These are phyloP conservation scores for Euplexia lucipara DNA, from an alignment of 2,888 invertebrate species.

Conservation along the genomic window DNA sequence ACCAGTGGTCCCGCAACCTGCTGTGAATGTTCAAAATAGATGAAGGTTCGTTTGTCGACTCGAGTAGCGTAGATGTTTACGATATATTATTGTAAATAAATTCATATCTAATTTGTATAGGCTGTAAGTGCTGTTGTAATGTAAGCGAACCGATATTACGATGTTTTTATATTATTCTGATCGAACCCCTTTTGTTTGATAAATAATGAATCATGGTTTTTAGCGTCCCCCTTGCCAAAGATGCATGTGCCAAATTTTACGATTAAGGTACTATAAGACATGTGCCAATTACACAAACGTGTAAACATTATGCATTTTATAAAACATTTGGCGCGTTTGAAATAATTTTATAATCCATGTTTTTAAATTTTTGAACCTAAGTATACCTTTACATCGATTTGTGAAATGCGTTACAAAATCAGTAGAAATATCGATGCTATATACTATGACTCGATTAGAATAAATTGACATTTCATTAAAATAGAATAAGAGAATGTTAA, in stretches of 20 bases:
- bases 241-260: constrained; percentile 65
- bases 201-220: constrained; percentile 46
- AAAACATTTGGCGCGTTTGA: constrained; percentile 21
- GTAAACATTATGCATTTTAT: constrained; percentile 15
- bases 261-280: constrained; percentile 41
- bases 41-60: constrained; percentile 55
- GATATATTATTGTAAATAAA: constrained; percentile 69
- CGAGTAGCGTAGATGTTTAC: constrained; percentile 62
- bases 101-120: constrained; percentile 67
- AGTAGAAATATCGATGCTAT: constrained; percentile 65
- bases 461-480: constrained; percentile 63
- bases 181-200: constrained; percentile 42
- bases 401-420: constrained; percentile 48
- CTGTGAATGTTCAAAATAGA: constrained; percentile 63
- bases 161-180: constrained; percentile 43
- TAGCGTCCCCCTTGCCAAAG: constrained; percentile 56
- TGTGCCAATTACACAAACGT: no score
- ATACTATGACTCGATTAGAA: constrained; percentile 66
- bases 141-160: constrained; percentile 45
- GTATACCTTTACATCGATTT: constrained; percentile 46
- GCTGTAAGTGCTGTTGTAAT: constrained; percentile 59
- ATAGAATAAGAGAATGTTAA: constrained; percentile 59
- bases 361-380: constrained; percentile 28
- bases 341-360: constrained; percentile 39
- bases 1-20: constrained; percentile 30